Conservation (phyloP, 2,113 vertebrate species). For the Tenebrosternarchus preto region DNA sequence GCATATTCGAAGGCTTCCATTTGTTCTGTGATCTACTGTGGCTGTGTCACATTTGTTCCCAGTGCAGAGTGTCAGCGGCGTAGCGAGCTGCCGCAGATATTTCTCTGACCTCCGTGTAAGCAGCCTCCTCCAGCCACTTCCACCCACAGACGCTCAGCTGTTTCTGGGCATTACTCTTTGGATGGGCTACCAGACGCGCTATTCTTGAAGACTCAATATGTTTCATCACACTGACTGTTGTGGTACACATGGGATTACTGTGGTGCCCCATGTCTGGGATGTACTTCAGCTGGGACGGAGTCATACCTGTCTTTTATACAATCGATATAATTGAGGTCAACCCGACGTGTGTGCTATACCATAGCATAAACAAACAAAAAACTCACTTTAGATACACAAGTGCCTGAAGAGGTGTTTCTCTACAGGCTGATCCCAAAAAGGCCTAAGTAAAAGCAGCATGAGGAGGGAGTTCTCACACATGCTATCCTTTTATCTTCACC, state of each 20-base stretch:
- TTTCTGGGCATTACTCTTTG: slow-evolving; percentile 69
- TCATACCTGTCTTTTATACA: slow-evolving; percentile 43
- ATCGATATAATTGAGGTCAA: neutral
- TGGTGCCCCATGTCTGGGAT: slow-evolving; percentile 47
- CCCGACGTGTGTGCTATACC: neutral
- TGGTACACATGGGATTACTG: slow-evolving; percentile 50
- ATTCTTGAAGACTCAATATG: slow-evolving; percentile 50
- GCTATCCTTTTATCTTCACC: slow-evolving; percentile 53
- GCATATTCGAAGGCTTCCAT: slow-evolving; percentile 34
- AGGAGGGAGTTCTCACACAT: slow-evolving; percentile 26
- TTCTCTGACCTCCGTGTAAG: slow-evolving; percentile 62
- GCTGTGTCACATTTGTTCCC: slow-evolving; percentile 67
- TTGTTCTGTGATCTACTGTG: slow-evolving; percentile 40
- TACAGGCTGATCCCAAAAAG: neutral
- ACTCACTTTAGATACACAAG: neutral
- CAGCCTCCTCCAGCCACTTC: slow-evolving; percentile 62
- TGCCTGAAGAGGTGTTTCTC: neutral
- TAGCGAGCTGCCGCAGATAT: slow-evolving; percentile 69
- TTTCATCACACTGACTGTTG: slow-evolving; percentile 42
- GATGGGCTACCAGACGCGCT: slow-evolving; percentile 60
- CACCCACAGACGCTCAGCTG: slow-evolving; percentile 75
- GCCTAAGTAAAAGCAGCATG: neutral
- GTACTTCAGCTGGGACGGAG: slow-evolving; percentile 3
- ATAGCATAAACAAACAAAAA: neutral
- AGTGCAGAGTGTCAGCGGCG: slow-evolving; percentile 61